Base-by-base conservation (phyloP, 1,140 invertebrate species). In the Thaumetopoea pityocampa region DNA sequence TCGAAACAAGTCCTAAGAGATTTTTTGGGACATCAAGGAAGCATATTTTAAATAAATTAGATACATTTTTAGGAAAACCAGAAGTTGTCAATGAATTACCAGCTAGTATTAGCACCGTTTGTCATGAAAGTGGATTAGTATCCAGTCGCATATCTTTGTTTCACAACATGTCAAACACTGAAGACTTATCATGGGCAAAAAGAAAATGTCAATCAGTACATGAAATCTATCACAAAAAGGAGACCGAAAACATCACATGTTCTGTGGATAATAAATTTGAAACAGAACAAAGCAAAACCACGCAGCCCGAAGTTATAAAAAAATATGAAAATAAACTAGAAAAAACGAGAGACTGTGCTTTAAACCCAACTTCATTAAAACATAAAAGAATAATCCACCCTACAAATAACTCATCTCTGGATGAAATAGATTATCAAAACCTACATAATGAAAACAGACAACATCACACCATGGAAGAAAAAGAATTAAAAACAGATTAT, bases 121-220 rank as follows among this genome's bases (percentile, higher is more conserved):
- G 45, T 35, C 61, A 61, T 17, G 77, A 78, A 28, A 80, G 51
- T 52, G 80, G 80, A 36, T 53, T 84, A 50, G 80, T 84, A 8
- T 84, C 74, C 58, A 84, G 76, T 80, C 67, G 80, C 7, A 81
- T 84, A 61, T 77, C 73, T 36, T 56, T 81, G 29, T 84, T 80
- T 19, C 77, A 81, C 48, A 76, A 51, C 16, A 68, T 80, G 51
- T 69, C 77, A 6, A 53, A 72, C 38, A 69, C 63, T 26, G 76
- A 80, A 49, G 60, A 71, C 24, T 40, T 67, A 42, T 46, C 66
- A 14, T 64, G 56, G 64, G 26, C 40, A 32, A 40, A 43, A 34
- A 58, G 52, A 45, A 72, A 72, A 59, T 53, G 52, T 46, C 58
- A 68, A 42, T 70, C 67, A 16, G 43, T 72, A 51, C 56, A 72